phyloP scores from a whole-genome alignment of 1,140 invertebrate genomes.

The Drosophila mauritiana region DNA sequence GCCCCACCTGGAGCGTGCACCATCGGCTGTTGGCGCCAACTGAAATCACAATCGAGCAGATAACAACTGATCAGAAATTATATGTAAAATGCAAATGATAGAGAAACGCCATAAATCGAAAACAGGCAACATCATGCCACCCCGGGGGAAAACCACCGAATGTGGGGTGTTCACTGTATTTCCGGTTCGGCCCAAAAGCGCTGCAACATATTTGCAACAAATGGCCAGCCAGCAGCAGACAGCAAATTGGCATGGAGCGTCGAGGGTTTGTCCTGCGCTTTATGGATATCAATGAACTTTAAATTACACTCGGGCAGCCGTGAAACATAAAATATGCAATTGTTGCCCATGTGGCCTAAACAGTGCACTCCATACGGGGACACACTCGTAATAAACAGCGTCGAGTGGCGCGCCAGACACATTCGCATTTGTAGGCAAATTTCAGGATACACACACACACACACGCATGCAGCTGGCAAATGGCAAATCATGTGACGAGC shows the following conservation, averaged over 20 bases:
- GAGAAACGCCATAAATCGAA: constrained; percentile 61
- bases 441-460: constrained; percentile 57
- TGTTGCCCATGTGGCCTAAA: constrained; percentile 67
- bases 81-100: constrained; percentile 79
- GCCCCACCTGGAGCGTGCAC: background rate
- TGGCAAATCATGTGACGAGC: constrained; percentile 50
- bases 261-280: constrained; percentile 48
- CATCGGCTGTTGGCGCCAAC: constrained; percentile 12
- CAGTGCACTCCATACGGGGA: constrained; percentile 20
- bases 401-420: constrained; percentile 62
- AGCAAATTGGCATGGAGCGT: constrained; percentile 56
- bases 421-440: constrained; percentile 82
- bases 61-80: constrained; percentile 55
- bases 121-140: constrained; percentile 24
- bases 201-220: constrained; percentile 71
- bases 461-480: constrained; percentile 52
- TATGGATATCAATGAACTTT: constrained; percentile 83
- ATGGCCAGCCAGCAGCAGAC: constrained; percentile 51
- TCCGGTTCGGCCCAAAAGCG: constrained; percentile 25
- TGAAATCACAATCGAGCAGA: constrained; percentile 60
- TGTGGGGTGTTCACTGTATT: constrained; percentile 30
- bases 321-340: constrained; percentile 77
- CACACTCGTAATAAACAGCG: constrained; percentile 52
- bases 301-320: constrained; percentile 63
- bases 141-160: constrained; percentile 3